Evolutionary conservation across 92 coral and sea anemone genomes (phyloP).

Genomic region (Palythoa caribaeorum): DNA sequence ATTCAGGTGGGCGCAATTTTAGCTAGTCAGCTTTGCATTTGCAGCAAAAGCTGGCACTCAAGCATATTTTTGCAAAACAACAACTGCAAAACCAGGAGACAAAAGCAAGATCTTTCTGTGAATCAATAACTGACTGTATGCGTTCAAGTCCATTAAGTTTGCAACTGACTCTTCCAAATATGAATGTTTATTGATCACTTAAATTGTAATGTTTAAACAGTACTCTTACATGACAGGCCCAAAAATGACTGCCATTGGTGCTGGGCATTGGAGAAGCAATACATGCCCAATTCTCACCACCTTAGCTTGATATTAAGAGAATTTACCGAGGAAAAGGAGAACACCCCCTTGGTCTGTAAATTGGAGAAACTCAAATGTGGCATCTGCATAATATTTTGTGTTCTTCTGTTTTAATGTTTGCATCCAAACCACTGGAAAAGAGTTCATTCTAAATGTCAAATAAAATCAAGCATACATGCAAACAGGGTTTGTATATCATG

Average conservation of each 20-base stretch:
- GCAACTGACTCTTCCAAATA: constrained; percentile 43
- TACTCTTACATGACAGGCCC: constrained; percentile 15
- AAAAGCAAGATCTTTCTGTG: constrained; percentile 39
- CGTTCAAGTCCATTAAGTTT: constrained; percentile 26
- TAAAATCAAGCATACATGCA: constrained; percentile 11
- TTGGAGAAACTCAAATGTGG: constrained; percentile 27
- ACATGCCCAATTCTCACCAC: constrained; percentile 36
- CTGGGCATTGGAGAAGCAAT: constrained; percentile 29
- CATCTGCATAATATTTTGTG: constrained; percentile 27
- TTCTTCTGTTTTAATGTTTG: constrained; percentile 9
- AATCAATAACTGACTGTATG: constrained; percentile 30
- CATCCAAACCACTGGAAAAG: constrained; percentile 25
- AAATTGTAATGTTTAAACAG: constrained; percentile 35
- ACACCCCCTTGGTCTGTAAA: constrained; percentile 27
- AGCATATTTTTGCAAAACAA: constrained; percentile 44
- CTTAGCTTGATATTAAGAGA: constrained; percentile 26
- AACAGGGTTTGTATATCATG: constrained; percentile 11
- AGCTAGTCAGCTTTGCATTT: constrained; percentile 32
- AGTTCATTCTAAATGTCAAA: constrained; percentile 26
- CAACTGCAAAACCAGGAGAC: constrained; percentile 34
- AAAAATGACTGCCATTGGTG: constrained; percentile 20
- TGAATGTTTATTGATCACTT: constrained; percentile 40
- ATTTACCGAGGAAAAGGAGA: constrained; percentile 14
- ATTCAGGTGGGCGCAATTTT: constrained; percentile 30
- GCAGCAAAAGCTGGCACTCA: constrained; percentile 38